Percentiles rank a stretch among this genome's conserved stretches.
These are phyloP conservation scores for Nerophis lumbriciformis DNA, from an alignment of 2,113 vertebrate species.

Conservation along the genomic window DNA sequence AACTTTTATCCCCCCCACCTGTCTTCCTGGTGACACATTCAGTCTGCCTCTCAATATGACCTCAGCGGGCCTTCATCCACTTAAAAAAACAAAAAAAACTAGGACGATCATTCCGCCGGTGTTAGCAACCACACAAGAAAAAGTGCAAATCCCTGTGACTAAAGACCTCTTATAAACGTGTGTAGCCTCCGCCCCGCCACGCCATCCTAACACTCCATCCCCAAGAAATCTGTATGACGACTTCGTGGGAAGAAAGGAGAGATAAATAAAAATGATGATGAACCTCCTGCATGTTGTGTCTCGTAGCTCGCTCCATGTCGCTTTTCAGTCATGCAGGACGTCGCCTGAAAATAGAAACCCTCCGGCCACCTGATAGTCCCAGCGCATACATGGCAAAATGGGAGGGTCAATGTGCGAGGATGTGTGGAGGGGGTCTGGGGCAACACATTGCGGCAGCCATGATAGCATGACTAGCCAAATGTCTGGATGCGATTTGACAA, in stretches of 20 bases:
- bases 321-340: constrained; percentile 81
- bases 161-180: constrained; percentile 24
- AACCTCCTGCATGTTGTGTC: constrained; percentile 76
- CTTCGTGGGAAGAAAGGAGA: constrained; percentile 15
- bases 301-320: constrained; percentile 74
- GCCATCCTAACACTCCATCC: not conserved
- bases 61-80: constrained; percentile 57
- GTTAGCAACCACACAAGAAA: constrained; percentile 36
- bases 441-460: constrained; percentile 53
- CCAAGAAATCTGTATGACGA: constrained; percentile 7
- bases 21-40: constrained; percentile 11
- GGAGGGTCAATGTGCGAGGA: constrained; percentile 59
- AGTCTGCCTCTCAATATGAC: constrained; percentile 53
- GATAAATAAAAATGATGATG: constrained; percentile 41
- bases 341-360: constrained; percentile 86
- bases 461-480: constrained; percentile 64
- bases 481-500: constrained; percentile 29
- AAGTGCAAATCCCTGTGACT: constrained; percentile 17
- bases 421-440: constrained; percentile 16
- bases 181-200: not conserved
- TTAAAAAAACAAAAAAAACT: constrained; percentile 58
- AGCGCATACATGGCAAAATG: constrained; percentile 82
- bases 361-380: constrained; percentile 80
- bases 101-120: constrained; percentile 41
- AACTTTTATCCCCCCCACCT: constrained; percentile 19